Percentiles rank a stretch among this genome's conserved stretches.
phyloP scores from a whole-genome alignment of 53 echinoderm and acorn worm species.

The Holothuria leucospilota region DNA sequence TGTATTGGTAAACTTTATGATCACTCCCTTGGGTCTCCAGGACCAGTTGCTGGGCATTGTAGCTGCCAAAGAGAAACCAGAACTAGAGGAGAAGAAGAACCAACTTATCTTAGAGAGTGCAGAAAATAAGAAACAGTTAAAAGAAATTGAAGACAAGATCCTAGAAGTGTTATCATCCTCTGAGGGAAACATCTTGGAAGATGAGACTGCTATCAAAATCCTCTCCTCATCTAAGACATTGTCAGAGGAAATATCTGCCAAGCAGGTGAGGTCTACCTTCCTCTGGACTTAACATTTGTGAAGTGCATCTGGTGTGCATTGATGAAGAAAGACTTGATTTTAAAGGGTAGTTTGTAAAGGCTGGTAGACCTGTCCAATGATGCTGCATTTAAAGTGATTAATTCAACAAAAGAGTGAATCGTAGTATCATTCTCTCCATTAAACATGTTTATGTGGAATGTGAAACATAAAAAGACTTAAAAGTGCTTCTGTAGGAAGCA shows the following conservation, averaged over 20 bases:
- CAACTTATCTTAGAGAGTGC: slow-evolving; percentile 96
- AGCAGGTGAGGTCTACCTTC: slow-evolving; percentile 69
- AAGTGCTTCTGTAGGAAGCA: too few relatives aligned
- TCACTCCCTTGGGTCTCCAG: slow-evolving; percentile 98
- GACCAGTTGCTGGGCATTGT: slow-evolving; percentile 97
- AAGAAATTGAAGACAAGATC: slow-evolving; percentile 99
- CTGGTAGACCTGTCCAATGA: not conserved
- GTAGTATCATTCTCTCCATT: too few relatives aligned
- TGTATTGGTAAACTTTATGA: slow-evolving; percentile 98
- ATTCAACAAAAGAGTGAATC: too few relatives aligned
- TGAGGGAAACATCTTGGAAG: slow-evolving; percentile 96
- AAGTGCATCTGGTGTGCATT: not conserved
- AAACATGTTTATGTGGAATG: too few relatives aligned
- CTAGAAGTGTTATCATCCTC: slow-evolving; percentile 90
- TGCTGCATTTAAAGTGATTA: too few relatives aligned
- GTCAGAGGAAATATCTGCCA: slow-evolving; percentile 95
- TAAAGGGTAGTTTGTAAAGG: not conserved
- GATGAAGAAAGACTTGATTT: not conserved
- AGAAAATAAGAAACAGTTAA: slow-evolving; percentile 94
- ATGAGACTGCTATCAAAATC: slow-evolving; percentile 96
- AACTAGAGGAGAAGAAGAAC: slow-evolving; percentile 99
- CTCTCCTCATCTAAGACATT: slow-evolving; percentile 94
- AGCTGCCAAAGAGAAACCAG: slow-evolving; percentile 97
- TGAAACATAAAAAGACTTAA: too few relatives aligned
- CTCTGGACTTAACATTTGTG: too few relatives aligned